Percentiles rank a stretch among this genome's conserved stretches.
Evolutionary conservation across 2,113 vertebrate species (phyloP).

Genomic region (Xyrauchen texanus): DNA sequence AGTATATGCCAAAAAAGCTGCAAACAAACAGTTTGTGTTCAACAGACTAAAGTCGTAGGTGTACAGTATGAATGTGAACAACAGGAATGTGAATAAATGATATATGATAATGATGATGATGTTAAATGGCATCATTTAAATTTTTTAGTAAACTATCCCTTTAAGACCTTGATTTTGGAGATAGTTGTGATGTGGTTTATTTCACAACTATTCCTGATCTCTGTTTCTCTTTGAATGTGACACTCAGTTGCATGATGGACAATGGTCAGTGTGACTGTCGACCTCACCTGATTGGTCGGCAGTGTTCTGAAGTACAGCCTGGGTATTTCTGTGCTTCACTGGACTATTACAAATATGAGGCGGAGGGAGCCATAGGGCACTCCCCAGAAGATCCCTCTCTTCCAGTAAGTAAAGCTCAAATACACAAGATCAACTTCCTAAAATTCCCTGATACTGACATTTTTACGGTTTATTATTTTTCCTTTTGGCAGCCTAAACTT

Average conservation of each 20-base stretch:
- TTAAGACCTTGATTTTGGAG: not conserved
- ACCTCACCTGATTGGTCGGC: slow-evolving; percentile 77
- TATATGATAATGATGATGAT: no score
- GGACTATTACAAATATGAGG: slow-evolving; percentile 83
- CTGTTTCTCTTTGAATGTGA: not conserved
- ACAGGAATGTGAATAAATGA: no score
- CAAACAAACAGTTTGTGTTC: no score
- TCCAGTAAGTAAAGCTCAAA: slow-evolving; percentile 71
- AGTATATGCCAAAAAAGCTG: no score
- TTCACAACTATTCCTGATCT: not conserved
- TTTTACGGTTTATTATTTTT: not conserved
- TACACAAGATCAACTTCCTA: not conserved
- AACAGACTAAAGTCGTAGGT: no score
- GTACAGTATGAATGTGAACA: no score
- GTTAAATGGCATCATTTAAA: no score
- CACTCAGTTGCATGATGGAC: slow-evolving; percentile 78
- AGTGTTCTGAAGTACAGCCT: slow-evolving; percentile 80
- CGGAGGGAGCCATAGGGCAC: slow-evolving; percentile 70
- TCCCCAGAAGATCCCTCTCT: slow-evolving; percentile 69
- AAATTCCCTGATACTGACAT: not conserved
- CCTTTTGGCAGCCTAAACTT: slow-evolving; percentile 18
- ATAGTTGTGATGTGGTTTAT: not conserved
- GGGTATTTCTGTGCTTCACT: slow-evolving; percentile 85
- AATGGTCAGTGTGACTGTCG: slow-evolving; percentile 83
- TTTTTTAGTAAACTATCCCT: no score